phyloP scores from a whole-genome alignment of 2,797 vertebrate genomes.

The Sarcoramphus papa region DNA sequence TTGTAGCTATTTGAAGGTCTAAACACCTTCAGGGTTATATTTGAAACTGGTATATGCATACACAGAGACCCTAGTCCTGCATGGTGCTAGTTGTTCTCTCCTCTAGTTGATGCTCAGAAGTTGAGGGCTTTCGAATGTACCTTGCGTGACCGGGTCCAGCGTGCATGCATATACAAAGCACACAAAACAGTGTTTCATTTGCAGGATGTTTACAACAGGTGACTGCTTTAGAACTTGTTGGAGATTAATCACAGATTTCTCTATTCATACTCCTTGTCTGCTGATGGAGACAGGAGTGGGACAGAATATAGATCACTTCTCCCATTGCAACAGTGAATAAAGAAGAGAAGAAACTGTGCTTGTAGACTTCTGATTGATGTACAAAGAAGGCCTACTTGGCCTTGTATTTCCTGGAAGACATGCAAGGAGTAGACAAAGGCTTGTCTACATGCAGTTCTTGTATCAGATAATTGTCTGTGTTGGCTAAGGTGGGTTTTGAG shows the following conservation, averaged over 20 bases:
- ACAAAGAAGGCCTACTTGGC: background rate
- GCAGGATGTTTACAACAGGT: background rate
- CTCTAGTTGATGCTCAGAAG: background rate
- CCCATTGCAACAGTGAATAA: background rate
- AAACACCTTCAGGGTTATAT: background rate
- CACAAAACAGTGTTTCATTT: background rate
- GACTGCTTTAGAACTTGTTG: background rate
- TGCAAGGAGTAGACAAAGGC: background rate
- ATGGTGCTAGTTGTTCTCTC: background rate
- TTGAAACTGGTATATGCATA: background rate
- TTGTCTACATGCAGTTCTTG: background rate
- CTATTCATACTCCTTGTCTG: background rate
- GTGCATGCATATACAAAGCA: background rate
- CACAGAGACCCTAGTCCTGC: background rate
- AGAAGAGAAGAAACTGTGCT: background rate
- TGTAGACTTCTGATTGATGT: background rate
- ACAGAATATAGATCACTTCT: background rate
- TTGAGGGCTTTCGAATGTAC: background rate
- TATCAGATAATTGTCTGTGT: background rate
- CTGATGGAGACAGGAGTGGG: background rate
- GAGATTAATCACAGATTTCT: background rate
- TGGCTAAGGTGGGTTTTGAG: background rate
- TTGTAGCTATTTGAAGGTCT: slow-evolving; percentile 18
- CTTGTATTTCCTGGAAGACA: background rate
- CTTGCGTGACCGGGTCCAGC: background rate